A percentile compares a stretch with the other conserved stretches of the same genome.
phyloP scores from a whole-genome alignment of 2,797 vertebrate genomes.

The Eulemur albifrons region DNA sequence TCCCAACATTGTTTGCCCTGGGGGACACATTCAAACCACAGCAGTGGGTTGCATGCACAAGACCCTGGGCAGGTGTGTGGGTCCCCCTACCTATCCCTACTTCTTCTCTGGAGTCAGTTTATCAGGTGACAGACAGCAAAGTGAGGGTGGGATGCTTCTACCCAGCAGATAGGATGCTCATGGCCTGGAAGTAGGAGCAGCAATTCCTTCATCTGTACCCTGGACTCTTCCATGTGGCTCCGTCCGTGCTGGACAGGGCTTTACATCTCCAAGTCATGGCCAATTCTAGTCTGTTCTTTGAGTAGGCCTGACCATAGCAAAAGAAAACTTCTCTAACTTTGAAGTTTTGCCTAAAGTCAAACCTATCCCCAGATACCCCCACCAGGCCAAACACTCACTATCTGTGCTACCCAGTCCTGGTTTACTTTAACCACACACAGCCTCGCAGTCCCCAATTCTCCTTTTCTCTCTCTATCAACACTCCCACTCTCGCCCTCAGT shows the following conservation, averaged over 20 bases:
- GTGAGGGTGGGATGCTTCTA: not conserved
- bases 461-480: not conserved
- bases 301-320: not conserved
- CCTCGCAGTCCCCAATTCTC: not conserved
- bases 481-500: not conserved
- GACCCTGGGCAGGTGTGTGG: not conserved
- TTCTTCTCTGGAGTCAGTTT: not conserved
- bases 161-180: not conserved
- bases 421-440: not conserved
- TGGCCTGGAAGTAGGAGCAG: not conserved
- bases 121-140: not conserved
- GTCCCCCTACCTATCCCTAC: too few relatives aligned
- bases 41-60: not conserved
- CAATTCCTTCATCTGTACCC: not conserved
- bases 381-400: not conserved
- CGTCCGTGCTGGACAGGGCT: not conserved
- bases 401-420: too few relatives aligned
- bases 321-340: not conserved
- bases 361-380: not conserved
- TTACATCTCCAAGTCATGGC: not conserved
- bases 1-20: not conserved
- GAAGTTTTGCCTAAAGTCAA: not conserved
- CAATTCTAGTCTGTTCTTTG: not conserved
- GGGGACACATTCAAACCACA: not conserved
- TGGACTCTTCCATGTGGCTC: not conserved